phyloP scores from a whole-genome alignment of 35 echinoderm and acorn worm species.

The Strongylocentrotus purpuratus region DNA sequence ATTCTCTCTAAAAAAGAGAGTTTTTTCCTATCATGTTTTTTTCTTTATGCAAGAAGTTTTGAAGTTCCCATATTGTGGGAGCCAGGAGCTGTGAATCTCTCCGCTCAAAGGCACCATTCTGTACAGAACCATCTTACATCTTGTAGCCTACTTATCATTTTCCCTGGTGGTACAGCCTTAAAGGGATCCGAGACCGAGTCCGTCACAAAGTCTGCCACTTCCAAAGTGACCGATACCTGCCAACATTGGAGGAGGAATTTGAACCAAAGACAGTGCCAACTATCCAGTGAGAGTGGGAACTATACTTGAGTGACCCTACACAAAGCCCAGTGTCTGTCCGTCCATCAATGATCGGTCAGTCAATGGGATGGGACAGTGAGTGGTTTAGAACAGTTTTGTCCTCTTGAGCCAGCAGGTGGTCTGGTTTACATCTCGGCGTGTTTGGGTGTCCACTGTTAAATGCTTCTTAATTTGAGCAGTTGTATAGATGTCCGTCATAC shows the following conservation, averaged over 20 bases:
- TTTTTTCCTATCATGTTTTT: background rate
- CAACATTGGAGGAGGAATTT: background rate
- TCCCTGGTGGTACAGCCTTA: background rate
- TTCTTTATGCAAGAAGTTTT: background rate
- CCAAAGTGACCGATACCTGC: background rate
- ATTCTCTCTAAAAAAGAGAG: background rate
- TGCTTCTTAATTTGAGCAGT: too few relatives aligned
- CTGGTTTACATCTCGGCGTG: background rate
- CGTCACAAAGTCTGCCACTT: background rate
- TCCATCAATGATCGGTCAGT: background rate
- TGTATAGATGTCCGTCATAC: too few relatives aligned
- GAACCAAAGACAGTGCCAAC: background rate
- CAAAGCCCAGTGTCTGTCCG: background rate
- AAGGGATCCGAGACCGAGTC: background rate
- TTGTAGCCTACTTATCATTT: background rate
- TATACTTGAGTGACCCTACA: constrained; percentile 1
- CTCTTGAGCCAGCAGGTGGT: background rate
- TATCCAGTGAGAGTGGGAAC: background rate
- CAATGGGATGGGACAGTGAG: background rate
- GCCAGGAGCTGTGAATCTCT: background rate
- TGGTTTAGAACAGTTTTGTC: background rate
- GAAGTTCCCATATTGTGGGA: background rate
- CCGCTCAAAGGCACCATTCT: background rate
- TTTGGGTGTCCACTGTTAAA: too few relatives aligned
- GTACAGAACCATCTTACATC: background rate